Evolutionary conservation across 2,797 vertebrate genomes (phyloP).

Genomic region (Buceros bicornis): DNA sequence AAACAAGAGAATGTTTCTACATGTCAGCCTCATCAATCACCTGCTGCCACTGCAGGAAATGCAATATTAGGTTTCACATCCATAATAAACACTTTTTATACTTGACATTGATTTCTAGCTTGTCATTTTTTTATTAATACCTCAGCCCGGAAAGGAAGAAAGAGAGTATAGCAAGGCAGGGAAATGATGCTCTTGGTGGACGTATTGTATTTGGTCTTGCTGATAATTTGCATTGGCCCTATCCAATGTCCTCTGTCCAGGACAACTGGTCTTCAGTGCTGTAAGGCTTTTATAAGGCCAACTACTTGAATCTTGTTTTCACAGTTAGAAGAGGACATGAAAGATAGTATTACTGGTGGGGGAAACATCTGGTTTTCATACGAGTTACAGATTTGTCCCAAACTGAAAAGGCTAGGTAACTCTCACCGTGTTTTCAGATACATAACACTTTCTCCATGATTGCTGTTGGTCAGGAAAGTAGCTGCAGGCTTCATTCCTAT

Average conservation of each 20-base stretch:
- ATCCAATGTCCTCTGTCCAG: neutral
- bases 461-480: neutral
- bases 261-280: neutral
- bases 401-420: neutral
- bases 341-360: neutral
- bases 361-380: neutral
- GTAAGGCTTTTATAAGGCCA: neutral
- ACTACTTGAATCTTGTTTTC: neutral
- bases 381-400: neutral
- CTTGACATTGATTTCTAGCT: conserved; percentile 16
- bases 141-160: neutral
- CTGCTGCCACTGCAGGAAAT: conserved; percentile 1
- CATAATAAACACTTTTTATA: conserved; percentile 45
- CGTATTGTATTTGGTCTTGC: neutral
- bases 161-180: neutral
- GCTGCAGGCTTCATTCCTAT: neutral
- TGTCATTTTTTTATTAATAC: neutral
- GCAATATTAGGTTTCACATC: neutral
- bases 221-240: neutral
- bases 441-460: neutral
- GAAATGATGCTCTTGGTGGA: neutral
- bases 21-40: conserved; percentile 43
- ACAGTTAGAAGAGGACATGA: neutral
- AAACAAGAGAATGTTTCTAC: neutral
- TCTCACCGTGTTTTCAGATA: neutral